phyloP scores from a whole-genome alignment of 2,888 invertebrate species.

The Dryocosmus kuriphilus region DNA sequence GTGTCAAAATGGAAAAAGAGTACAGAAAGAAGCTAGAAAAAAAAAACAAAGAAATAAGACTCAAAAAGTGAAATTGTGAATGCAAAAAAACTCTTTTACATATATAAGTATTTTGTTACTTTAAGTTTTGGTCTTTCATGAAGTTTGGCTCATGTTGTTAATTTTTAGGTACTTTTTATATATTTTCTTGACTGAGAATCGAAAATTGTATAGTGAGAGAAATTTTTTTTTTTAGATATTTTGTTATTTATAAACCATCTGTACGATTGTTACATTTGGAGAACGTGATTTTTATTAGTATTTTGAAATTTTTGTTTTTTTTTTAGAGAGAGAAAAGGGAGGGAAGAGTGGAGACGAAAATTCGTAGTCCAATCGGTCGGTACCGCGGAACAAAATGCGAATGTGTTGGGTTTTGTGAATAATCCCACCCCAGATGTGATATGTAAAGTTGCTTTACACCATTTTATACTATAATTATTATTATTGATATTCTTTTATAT shows the following conservation, averaged over 20 bases:
- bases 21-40: constrained; percentile 7
- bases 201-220: constrained; percentile 8
- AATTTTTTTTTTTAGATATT: constrained; percentile 25
- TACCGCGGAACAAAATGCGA: constrained; percentile 35
- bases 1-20: constrained; percentile 43
- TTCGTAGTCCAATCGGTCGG: constrained; percentile 41
- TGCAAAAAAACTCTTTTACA: constrained; percentile 14
- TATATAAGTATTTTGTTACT: constrained; percentile 34
- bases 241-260: constrained; percentile 23
- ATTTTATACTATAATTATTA: constrained; percentile 72
- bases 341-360: constrained; percentile 11
- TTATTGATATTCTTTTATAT: constrained; percentile 70
- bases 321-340: no score
- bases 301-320: constrained; percentile 20
- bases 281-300: constrained; percentile 21
- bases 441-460: constrained; percentile 76
- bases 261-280: not conserved
- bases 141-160: constrained; percentile 39
- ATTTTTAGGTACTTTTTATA: constrained; percentile 26
- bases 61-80: constrained; percentile 38
- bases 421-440: constrained; percentile 75
- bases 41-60: constrained; percentile 1
- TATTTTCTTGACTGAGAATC: constrained; percentile 28
- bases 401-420: constrained; percentile 55
- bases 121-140: constrained; percentile 39